These are phyloP conservation scores for Jaculus jaculus DNA, from an alignment of 2,113 vertebrate genomes.

Conservation along the genomic window DNA sequence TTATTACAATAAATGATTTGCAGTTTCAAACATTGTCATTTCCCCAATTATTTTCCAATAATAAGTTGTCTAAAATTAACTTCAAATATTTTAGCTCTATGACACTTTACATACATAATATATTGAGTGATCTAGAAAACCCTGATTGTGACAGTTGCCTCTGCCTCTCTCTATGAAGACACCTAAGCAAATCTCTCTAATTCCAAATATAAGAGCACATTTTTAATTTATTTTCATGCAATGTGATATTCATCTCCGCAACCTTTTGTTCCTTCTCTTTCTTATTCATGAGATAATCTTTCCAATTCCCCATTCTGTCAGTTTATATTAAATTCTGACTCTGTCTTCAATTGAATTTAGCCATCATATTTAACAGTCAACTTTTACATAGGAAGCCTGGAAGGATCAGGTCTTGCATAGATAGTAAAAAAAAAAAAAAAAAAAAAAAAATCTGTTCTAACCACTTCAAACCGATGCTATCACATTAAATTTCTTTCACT, in stretches of 20 bases:
- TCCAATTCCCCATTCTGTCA: not conserved
- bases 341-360: not conserved
- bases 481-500: not conserved
- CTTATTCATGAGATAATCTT: not conserved
- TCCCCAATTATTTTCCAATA: not conserved
- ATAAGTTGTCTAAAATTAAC: not conserved
- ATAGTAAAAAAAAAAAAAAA: not conserved
- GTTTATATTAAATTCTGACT: not conserved
- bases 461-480: not conserved
- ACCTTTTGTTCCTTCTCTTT: not conserved
- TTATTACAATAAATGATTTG: accelerated
- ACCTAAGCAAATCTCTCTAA: accelerated
- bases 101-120: not conserved
- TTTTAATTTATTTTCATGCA: not conserved
- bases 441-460: no score
- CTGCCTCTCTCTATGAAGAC: not conserved
- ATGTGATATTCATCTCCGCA: not conserved
- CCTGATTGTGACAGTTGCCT: not conserved
- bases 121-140: accelerated
- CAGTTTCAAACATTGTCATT: not conserved
- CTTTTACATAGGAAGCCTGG: not conserved
- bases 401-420: not conserved
- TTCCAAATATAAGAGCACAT: not conserved
- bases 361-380: not conserved
- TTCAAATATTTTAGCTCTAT: not conserved